Evolutionary conservation across 2,797 vertebrate species (phyloP).

Genomic region (Alectoris magna): DNA sequence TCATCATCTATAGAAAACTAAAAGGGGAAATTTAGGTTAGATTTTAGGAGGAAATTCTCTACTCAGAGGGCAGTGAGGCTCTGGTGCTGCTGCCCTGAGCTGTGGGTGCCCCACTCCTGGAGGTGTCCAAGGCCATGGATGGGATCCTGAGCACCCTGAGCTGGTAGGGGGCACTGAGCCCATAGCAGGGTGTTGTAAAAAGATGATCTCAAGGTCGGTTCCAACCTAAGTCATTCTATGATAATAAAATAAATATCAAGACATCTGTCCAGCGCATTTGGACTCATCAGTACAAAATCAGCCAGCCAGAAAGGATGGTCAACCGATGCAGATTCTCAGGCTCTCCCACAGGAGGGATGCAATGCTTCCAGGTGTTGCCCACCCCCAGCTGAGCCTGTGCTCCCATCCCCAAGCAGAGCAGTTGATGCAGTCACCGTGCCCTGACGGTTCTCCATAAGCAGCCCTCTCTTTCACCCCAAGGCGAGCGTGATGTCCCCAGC

Average conservation of each 20-base stretch:
- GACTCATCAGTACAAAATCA: background rate
- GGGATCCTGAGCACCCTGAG: too few relatives aligned
- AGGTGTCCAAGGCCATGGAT: too few relatives aligned
- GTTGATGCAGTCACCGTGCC: rapidly evolving
- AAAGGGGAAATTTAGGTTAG: too few relatives aligned
- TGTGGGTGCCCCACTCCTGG: too few relatives aligned
- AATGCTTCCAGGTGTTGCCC: background rate
- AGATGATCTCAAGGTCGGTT: too few relatives aligned
- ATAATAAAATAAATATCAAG: background rate
- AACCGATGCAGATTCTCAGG: rapidly evolving
- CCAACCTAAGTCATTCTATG: too few relatives aligned
- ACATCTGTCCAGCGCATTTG: background rate
- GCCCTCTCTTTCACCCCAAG: rapidly evolving
- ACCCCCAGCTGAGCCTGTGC: background rate
- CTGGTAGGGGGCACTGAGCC: too few relatives aligned
- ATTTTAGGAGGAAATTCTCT: too few relatives aligned
- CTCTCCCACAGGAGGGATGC: rapidly evolving
- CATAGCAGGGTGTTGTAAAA: too few relatives aligned
- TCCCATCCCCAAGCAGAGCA: background rate
- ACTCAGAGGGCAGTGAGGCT: too few relatives aligned
- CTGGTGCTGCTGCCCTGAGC: too few relatives aligned
- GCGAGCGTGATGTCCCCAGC: background rate
- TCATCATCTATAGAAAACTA: too few relatives aligned
- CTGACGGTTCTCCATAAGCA: background rate
- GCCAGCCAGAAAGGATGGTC: background rate